Conservation (phyloP, 2,113 vertebrate species). For the Sitta europaea region DNA sequence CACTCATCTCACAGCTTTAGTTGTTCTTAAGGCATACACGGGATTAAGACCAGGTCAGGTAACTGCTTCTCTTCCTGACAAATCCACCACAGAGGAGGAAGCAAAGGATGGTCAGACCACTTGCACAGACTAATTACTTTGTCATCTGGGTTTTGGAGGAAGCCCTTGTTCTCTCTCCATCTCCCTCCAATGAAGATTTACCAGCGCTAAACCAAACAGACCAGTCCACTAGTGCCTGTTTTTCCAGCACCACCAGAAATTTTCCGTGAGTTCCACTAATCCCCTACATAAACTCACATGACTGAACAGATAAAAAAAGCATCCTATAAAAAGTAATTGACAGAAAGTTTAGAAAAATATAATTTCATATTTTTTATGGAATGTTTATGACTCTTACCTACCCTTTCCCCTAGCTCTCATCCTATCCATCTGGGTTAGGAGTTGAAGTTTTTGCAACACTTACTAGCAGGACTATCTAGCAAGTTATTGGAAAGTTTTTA, state of each 20-base stretch:
- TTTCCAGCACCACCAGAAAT: not conserved
- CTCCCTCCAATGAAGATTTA: not conserved
- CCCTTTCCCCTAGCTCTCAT: not conserved
- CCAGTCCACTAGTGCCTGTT: not conserved
- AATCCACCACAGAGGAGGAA: not conserved
- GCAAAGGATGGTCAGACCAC: not conserved
- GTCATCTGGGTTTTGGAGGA: not conserved
- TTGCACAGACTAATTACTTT: not conserved
- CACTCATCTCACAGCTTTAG: not conserved
- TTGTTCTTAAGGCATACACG: not conserved
- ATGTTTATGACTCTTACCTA: not conserved
- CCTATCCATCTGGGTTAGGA: not conserved
- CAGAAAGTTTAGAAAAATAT: not conserved
- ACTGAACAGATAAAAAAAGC: not conserved
- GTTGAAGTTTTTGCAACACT: not conserved
- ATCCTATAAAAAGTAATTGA: not conserved
- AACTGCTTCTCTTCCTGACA: not conserved
- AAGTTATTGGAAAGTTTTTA: not conserved
- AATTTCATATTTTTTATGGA: not conserved
- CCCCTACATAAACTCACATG: not conserved
- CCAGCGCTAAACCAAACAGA: not conserved
- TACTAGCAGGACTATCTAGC: not conserved
- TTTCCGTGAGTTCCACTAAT: not conserved
- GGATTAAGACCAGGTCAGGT: constrained; percentile 13
- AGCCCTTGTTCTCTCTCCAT: not conserved